Evolutionary conservation across 2,113 vertebrate genomes (phyloP), one percentile per base, ranked within the genome.

Genomic region (Dinomys branickii): DNA sequence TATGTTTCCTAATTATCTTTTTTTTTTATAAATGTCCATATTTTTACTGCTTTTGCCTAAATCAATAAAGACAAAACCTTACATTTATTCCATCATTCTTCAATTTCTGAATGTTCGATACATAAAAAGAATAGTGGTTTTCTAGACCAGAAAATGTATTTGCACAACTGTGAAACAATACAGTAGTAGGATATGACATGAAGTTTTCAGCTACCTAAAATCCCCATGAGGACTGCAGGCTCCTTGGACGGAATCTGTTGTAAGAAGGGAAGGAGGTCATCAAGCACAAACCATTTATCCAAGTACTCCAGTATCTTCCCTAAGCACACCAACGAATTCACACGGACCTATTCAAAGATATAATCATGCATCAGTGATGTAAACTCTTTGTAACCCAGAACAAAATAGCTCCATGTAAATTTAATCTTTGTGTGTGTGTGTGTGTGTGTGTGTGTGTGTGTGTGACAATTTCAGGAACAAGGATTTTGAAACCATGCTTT

Each of bases 241-340:
- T 99, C 99, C 98, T 99, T 99, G 77, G 99, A 99, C 87, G 99
- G 99, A 98, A 99, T 99, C 98, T 99, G 99, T 98, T 99, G 99
- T 88, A 99, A 98, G 98, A 99, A 99, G 85, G 99, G 99, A 63
- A 99, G 98, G 98, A 99, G 99, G 98, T 99, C 99, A 30, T 99
- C 99, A 85, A 99, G 99, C 41, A 99, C 99, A 98, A 98, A 99
- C 99, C 99, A 99, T 94, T 99, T 99, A 98, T 99, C 99, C 63
- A 99, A 97, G 98, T 99, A 99, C 93, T 99, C 99, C 98, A 99
- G 98, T 98, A 99, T 99, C 98, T 99, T 99, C 73, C 99, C 99
- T 96, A 99, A 98, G 97, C 99, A 99, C 77, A 99, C 99, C 96
- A 99, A 97, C 17, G 99, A 99, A 98, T 99, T 99, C 97, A 99